phyloP scores from a whole-genome alignment of 2,888 invertebrate species.

The Allophyes oxyacanthae region DNA sequence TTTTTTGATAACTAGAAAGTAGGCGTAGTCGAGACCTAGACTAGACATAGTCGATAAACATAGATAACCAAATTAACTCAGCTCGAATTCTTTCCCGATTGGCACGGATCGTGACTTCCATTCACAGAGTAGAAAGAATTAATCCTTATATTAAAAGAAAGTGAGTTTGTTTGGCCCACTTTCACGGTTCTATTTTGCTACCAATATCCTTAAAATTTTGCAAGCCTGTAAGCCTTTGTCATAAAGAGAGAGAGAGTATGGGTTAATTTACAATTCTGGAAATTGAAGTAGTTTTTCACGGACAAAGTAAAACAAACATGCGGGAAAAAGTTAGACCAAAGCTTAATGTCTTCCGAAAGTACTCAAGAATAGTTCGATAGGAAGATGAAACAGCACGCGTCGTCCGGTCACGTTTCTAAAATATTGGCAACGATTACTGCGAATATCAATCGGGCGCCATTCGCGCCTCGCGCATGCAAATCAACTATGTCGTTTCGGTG shows the following conservation, averaged over 20 bases:
- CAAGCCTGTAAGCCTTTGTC: too few species aligned
- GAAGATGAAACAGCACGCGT: slow-evolving; percentile 40
- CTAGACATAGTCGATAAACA: slow-evolving; percentile 14
- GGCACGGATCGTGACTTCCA: slow-evolving; percentile 38
- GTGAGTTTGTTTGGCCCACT: slow-evolving; percentile 11
- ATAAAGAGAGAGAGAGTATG: too few species aligned
- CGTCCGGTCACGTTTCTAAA: slow-evolving; percentile 74
- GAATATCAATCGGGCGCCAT: slow-evolving; percentile 68
- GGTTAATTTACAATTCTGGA: too few species aligned
- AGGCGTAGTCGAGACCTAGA: background rate
- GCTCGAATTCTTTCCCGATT: slow-evolving; percentile 22
- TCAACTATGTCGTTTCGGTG: slow-evolving; percentile 40
- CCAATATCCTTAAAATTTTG: slow-evolving; percentile 1
- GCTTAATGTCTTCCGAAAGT: slow-evolving; percentile 27
- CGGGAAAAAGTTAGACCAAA: background rate
- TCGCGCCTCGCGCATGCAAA: slow-evolving; percentile 60
- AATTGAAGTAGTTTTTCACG: too few species aligned
- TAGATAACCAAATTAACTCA: slow-evolving; percentile 14
- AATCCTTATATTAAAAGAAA: slow-evolving; percentile 36
- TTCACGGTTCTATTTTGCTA: slow-evolving; percentile 9
- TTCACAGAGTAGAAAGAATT: slow-evolving; percentile 21
- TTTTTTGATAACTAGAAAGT: slow-evolving; percentile 27
- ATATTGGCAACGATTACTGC: slow-evolving; percentile 72
- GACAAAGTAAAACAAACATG: background rate
- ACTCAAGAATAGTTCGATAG: slow-evolving; percentile 16